Base-by-base conservation (phyloP, 2,113 vertebrate species). In the Montifringilla adamsi region DNA sequence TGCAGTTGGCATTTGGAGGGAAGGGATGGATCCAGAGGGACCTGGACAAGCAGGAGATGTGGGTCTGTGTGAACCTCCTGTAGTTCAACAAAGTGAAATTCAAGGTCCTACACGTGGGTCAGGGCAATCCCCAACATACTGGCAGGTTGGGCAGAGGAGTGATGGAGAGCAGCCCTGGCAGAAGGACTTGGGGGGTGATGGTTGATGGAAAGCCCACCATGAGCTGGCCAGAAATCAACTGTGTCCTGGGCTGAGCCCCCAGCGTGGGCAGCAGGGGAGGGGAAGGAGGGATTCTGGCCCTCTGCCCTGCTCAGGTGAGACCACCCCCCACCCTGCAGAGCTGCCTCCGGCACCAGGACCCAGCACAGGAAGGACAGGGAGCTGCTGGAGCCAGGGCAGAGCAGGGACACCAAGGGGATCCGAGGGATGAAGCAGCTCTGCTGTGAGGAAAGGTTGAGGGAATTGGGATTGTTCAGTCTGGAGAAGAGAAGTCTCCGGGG, bases 61-160 rank as follows among this genome's bases (percentile, higher is more conserved):
- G 20, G 16, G 28, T 24, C 47, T 79, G 24, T 46, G 23, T 50
- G 41, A 63, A 37, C 22, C 18, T 58, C 50, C 27, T 28, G 27
- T 27, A 50, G 43, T 37, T 50, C 50, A 81, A 23, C 22, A 37
- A 37, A 15, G 59, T 10, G 14, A 80, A 58, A 50, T 50, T 27
- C 31, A 33, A 43, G 22, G 27, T 37, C 18, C 31, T 58, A 15
- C 8, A 15, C 10, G 27, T 0, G 0, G 11, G 7, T 31, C 31
- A 19, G 18, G 6, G 27, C 8, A 43, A 28, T 15, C 7, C 49
- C 22, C 22, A 35, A 1, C 3, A 22, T 17, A 31, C 17, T 0
- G 0, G 15, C 43, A 64, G 43, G 5, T 1, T 64, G 58, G 26
- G 31, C 50, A 50, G 17, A 43, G 50, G 4, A 46, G 17, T 14